These are phyloP conservation scores for Seladonia tumulorum DNA, from an alignment of 2,888 invertebrate genomes.

Conservation along the genomic window DNA sequence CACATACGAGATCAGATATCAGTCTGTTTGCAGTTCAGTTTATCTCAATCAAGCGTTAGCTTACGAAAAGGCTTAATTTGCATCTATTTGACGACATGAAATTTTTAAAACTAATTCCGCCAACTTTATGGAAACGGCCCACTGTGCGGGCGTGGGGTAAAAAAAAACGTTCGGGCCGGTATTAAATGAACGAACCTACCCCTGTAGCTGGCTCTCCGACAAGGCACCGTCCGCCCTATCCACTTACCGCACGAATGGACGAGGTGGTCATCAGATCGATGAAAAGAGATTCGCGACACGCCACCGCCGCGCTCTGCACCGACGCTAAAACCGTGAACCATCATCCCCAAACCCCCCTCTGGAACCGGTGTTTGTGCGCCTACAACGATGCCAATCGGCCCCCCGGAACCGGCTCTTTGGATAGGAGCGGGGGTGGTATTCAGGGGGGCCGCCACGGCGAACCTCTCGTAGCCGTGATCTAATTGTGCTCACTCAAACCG, in stretches of 20 bases:
- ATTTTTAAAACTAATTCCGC: background rate
- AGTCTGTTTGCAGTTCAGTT: background rate
- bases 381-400: constrained; percentile 62
- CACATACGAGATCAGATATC: background rate
- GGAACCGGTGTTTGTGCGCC: constrained; percentile 33
- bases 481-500: constrained; percentile 55
- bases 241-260: constrained; percentile 74
- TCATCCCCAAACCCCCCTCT: background rate
- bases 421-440: constrained; percentile 8
- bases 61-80: background rate
- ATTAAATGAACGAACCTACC: constrained; percentile 65
- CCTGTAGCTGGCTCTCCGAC: constrained; percentile 47
- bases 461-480: constrained; percentile 55
- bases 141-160: background rate
- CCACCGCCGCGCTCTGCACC: constrained; percentile 64
- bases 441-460: constrained; percentile 13
- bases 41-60: background rate
- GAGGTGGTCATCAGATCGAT: constrained; percentile 81
- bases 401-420: background rate
- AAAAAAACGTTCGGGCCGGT: constrained; percentile 31
- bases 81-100: background rate
- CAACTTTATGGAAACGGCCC: background rate
- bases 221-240: constrained; percentile 66
- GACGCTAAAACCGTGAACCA: constrained; percentile 58
- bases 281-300: constrained; percentile 81